Evolutionary conservation across 2,797 vertebrate genomes (phyloP).

Genomic region (Okamejei kenojei): DNA sequence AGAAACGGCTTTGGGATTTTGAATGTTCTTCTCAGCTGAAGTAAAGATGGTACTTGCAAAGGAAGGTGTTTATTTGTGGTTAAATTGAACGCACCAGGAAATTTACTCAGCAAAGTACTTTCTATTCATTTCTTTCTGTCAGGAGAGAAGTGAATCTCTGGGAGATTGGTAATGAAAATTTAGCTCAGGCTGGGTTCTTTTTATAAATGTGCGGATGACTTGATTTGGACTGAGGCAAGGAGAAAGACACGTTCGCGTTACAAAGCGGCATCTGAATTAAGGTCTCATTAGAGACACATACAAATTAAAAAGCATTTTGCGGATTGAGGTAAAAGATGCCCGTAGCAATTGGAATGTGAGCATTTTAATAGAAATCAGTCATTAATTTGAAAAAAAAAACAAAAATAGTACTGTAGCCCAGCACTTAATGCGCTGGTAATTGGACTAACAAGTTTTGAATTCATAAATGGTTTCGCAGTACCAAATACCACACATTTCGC

Average conservation of each 20-base stretch:
- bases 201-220: conserved; percentile 30
- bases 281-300: conserved; percentile 32
- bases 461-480: not conserved
- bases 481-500: conserved; percentile 14
- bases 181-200: conserved; percentile 16
- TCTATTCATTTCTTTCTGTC: not conserved
- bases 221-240: conserved; percentile 31
- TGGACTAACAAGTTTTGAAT: conserved; percentile 27
- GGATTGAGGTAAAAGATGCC: conserved; percentile 35
- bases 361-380: conserved; percentile 34
- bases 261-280: conserved; percentile 23
- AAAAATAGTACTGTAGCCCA: not conserved
- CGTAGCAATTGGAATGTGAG: conserved; percentile 28
- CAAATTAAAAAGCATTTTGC: conserved; percentile 36
- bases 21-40: not conserved
- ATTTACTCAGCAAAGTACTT: conserved; percentile 17
- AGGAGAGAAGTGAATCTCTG: conserved; percentile 2
- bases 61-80: conserved; percentile 12
- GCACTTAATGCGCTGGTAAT: conserved; percentile 20
- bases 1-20: conserved; percentile 28
- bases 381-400: conserved; percentile 29
- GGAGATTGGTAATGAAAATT: conserved; percentile 33
- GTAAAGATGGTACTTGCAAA: not conserved
- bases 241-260: not conserved
- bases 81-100: conserved; percentile 30